Conservation (phyloP, 2,888 invertebrate genomes). For the Lasioglossum zephyrum region DNA sequence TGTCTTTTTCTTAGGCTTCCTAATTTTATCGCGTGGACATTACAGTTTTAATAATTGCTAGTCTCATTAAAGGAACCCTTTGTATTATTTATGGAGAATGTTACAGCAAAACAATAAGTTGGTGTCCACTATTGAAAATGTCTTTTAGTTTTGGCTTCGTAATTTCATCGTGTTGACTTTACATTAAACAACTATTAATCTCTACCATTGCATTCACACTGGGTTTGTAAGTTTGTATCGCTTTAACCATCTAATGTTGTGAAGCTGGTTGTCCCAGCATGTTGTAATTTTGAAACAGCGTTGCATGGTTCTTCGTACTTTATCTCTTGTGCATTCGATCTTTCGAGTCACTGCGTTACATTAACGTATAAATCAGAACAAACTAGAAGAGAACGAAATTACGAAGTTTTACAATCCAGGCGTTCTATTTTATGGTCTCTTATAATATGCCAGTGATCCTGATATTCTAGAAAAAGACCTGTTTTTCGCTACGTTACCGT, state of each 20-base stretch:
- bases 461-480: not conserved
- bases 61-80: not conserved
- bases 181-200: not conserved
- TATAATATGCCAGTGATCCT: not conserved
- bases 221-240: not conserved
- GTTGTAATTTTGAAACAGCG: not conserved
- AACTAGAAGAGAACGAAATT: not conserved
- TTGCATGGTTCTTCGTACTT: constrained; percentile 2
- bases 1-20: not conserved
- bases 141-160: too few relatives aligned
- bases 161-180: not conserved
- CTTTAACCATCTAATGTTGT: not conserved
- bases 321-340: not conserved
- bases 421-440: not conserved
- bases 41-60: not conserved
- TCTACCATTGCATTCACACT: not conserved
- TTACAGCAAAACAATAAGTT: too few relatives aligned
- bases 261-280: constrained; percentile 6
- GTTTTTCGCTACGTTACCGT: constrained; percentile 4
- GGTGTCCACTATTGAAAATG: too few relatives aligned
- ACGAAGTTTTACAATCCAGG: not conserved
- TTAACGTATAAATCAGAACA: not conserved
- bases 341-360: constrained; percentile 1
- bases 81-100: too few relatives aligned
- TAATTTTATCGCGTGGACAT: not conserved